Evolutionary conservation across 1,140 invertebrate species (phyloP).

Genomic region (Trichogramma pretiosum): DNA sequence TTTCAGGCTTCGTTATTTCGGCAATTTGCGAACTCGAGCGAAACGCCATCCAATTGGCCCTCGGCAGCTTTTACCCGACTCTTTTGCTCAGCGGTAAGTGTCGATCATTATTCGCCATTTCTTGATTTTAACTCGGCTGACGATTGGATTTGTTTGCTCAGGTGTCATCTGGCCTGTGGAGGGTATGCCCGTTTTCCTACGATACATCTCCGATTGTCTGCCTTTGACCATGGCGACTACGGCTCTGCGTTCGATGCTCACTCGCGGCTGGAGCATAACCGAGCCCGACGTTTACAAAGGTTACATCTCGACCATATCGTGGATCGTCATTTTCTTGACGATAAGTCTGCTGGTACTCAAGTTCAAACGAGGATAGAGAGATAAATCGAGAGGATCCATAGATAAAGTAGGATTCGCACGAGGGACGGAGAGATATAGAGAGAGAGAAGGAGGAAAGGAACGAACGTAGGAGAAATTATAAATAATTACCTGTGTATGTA

Average conservation of each 20-base stretch:
- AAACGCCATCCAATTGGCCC: slow-evolving; percentile 86
- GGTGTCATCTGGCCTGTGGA: slow-evolving; percentile 84
- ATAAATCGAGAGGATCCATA: no score
- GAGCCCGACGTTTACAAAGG: slow-evolving; percentile 81
- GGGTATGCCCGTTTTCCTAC: slow-evolving; percentile 77
- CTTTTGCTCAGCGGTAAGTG: slow-evolving; percentile 68
- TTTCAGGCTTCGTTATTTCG: slow-evolving; percentile 77
- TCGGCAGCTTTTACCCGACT: slow-evolving; percentile 92
- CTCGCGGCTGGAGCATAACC: slow-evolving; percentile 76
- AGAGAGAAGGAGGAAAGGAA: neutral
- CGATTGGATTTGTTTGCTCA: slow-evolving; percentile 20
- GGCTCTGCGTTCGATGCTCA: slow-evolving; percentile 77
- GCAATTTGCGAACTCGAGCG: slow-evolving; percentile 84
- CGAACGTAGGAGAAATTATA: no score
- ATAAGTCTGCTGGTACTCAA: slow-evolving; percentile 72
- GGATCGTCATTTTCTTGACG: slow-evolving; percentile 79
- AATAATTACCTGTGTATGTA: no score
- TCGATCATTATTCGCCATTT: neutral
- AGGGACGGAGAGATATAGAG: neutral
- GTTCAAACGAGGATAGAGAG: slow-evolving; percentile 67
- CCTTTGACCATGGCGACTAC: slow-evolving; percentile 88
- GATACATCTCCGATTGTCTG: slow-evolving; percentile 73
- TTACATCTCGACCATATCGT: slow-evolving; percentile 76
- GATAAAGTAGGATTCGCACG: neutral
- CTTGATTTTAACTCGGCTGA: neutral